These are phyloP conservation scores for Aplysia californica DNA, from an alignment of 1,140 invertebrate genomes.

Conservation along the genomic window DNA sequence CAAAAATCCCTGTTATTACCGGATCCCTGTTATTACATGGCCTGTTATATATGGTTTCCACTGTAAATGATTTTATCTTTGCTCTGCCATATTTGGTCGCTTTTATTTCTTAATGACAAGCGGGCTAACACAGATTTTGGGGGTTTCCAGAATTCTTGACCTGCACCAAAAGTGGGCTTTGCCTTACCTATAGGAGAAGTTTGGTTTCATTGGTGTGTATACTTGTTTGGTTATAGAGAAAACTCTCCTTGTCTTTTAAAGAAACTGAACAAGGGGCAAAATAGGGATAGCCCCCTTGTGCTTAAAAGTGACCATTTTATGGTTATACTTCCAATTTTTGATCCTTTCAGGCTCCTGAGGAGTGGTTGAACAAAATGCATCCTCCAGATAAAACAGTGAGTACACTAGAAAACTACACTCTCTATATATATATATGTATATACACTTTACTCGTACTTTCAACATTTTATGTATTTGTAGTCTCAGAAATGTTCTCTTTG, in stretches of 20 bases:
- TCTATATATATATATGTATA: not conserved
- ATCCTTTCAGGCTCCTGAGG: slow-evolving; percentile 20
- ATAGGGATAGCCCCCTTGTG: no score
- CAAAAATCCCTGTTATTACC: no score
- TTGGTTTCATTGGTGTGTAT: not conserved
- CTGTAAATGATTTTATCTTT: no score
- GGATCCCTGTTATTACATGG: no score
- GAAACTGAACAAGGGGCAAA: no score
- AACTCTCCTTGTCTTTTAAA: not conserved
- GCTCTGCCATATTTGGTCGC: no score
- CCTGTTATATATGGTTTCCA: no score
- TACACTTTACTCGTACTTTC: not conserved
- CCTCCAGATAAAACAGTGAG: slow-evolving; percentile 24
- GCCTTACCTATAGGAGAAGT: not conserved
- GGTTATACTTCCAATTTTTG: not conserved
- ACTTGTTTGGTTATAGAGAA: not conserved
- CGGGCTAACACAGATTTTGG: no score
- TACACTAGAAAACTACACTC: not conserved
- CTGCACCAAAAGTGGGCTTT: not conserved
- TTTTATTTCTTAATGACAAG: no score
- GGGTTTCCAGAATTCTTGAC: not conserved
- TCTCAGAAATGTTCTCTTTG: not conserved
- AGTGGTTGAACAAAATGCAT: slow-evolving; percentile 26
- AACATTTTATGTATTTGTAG: not conserved
- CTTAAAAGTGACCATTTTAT: not conserved